Percentiles rank a stretch among this genome's conserved stretches.
phyloP scores from a whole-genome alignment of 2,888 invertebrate species.

The Limnephilus lunatus region DNA sequence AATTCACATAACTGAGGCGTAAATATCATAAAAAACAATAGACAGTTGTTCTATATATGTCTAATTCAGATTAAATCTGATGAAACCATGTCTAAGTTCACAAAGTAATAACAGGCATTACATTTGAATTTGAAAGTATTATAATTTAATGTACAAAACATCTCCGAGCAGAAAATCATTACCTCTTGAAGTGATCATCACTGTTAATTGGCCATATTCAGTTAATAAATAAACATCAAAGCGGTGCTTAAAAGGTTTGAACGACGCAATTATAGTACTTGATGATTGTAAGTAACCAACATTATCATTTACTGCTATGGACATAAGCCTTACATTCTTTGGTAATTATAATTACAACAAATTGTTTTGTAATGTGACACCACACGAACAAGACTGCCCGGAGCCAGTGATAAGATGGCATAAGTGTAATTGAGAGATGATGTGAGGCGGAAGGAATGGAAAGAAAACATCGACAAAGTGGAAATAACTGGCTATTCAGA shows the following conservation, averaged over 20 bases:
- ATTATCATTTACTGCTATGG: neutral
- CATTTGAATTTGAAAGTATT: neutral
- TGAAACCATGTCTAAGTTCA: too few relatives aligned
- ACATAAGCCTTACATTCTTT: neutral
- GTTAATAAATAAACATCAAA: neutral
- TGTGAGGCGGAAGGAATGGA: neutral
- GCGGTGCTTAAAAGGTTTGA: neutral
- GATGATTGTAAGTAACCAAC: neutral
- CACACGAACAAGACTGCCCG: neutral
- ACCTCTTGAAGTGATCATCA: neutral
- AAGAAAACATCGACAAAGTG: neutral
- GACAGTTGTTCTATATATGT: too few relatives aligned
- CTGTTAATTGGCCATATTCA: neutral
- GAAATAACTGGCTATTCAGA: too few relatives aligned
- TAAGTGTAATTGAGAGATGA: neutral
- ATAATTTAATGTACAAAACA: neutral
- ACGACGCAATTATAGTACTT: neutral
- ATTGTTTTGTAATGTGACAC: neutral
- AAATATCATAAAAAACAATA: too few relatives aligned
- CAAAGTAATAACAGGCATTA: too few relatives aligned
- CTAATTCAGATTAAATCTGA: too few relatives aligned
- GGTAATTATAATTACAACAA: neutral
- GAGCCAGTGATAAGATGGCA: neutral
- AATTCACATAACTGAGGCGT: too few relatives aligned
- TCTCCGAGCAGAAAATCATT: neutral